A percentile compares a stretch with the other conserved stretches of the same genome.
Conservation (phyloP, 2,797 vertebrate genomes). For the Jordanella pulchra region DNA sequence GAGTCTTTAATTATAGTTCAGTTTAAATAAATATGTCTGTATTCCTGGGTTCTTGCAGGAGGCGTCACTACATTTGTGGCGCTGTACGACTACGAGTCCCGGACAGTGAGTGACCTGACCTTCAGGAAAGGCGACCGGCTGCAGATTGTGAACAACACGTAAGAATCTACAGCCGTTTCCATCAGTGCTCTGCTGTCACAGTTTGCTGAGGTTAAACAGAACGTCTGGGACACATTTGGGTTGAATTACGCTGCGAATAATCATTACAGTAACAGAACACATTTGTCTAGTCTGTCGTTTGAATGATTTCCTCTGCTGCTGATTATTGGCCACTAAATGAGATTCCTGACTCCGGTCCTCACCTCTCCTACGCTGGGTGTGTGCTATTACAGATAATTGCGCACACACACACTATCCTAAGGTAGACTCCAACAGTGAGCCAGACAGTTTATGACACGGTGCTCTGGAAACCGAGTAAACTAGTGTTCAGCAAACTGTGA, state of each 20-base stretch:
- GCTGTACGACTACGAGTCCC: slow-evolving; percentile 95
- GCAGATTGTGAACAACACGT: slow-evolving; percentile 99
- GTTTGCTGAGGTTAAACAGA: neutral
- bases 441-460: neutral
- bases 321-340: neutral
- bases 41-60: slow-evolving; percentile 73
- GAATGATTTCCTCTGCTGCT: neutral
- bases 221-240: neutral
- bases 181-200: neutral
- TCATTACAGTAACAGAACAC: slow-evolving; percentile 4
- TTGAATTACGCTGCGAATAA: neutral
- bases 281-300: neutral
- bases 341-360: neutral
- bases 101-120: slow-evolving; percentile 92
- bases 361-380: neutral
- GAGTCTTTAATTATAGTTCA: slow-evolving; percentile 1
- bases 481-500: neutral
- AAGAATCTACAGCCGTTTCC: slow-evolving; percentile 71
- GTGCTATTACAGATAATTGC: slow-evolving; percentile 2
- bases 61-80: slow-evolving; percentile 98
- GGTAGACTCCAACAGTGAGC: neutral
- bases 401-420: slow-evolving; percentile 3
- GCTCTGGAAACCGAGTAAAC: neutral
- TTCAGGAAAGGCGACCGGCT: slow-evolving; percentile 96
- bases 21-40: slow-evolving; percentile 9